These are phyloP conservation scores for Nephrotoma flavescens DNA, from an alignment of 2,888 invertebrate genomes.

Conservation along the genomic window DNA sequence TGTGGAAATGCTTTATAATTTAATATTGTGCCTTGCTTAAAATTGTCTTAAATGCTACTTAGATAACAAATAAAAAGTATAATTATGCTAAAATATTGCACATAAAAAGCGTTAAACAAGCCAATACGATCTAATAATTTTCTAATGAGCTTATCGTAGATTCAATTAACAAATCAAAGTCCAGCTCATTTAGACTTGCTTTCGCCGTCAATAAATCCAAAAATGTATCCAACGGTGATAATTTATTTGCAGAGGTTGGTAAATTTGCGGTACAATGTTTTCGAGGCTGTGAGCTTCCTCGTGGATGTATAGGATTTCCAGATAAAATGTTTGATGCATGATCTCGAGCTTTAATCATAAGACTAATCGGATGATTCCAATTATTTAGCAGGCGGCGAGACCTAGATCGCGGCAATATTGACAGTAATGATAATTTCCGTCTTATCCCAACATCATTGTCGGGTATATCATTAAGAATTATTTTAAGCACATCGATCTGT, in stretches of 20 bases:
- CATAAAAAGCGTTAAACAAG: not conserved
- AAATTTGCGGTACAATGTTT: not conserved
- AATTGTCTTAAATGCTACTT: not conserved
- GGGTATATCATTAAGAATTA: conserved; percentile 50
- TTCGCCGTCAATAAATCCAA: conserved; percentile 73
- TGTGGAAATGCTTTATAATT: not conserved
- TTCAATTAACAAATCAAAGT: conserved; percentile 73
- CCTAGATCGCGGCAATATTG: conserved; percentile 59
- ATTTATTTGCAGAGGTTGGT: conserved; percentile 35
- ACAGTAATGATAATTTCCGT: conserved; percentile 57
- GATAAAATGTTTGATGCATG: conserved; percentile 68
- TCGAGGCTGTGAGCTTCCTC: conserved; percentile 8
- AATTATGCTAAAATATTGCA: not conserved
- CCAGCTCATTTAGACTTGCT: conserved; percentile 70
- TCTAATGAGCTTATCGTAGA: conserved; percentile 43
- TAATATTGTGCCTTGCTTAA: not conserved
- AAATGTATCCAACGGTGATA: conserved; percentile 72
- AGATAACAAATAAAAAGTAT: not conserved
- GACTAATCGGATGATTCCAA: conserved; percentile 62
- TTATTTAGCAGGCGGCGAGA: conserved; percentile 62
- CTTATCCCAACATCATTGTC: conserved; percentile 41
- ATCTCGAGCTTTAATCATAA: conserved; percentile 64
- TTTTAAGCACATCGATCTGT: conserved; percentile 77
- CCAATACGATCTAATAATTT: conserved; percentile 14
- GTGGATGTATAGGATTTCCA: conserved; percentile 39